phyloP scores from a whole-genome alignment of 2,113 vertebrate species.

The Prionailurus viverrinus region DNA sequence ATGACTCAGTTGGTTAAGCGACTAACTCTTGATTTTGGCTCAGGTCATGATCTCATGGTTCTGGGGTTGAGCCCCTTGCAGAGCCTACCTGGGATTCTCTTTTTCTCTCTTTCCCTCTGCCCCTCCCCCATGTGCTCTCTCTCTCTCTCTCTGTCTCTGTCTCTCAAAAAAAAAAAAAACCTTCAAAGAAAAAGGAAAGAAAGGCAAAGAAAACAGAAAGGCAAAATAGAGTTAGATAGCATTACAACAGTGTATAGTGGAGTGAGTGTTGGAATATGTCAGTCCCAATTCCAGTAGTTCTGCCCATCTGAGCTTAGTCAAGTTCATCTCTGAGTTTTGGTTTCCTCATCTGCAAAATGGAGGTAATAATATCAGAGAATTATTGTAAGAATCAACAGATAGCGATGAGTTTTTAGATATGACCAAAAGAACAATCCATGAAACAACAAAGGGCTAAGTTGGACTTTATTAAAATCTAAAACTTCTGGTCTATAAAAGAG shows the following conservation, averaged over 20 bases:
- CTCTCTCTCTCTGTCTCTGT: too few relatives aligned
- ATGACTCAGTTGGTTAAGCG: too few relatives aligned
- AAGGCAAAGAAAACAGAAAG: neutral
- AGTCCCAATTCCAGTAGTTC: neutral
- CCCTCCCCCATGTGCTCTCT: too few relatives aligned
- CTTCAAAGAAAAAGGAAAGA: conserved; percentile 26
- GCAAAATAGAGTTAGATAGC: neutral
- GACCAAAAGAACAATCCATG: neutral
- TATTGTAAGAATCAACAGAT: neutral
- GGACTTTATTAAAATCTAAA: conserved; percentile 15
- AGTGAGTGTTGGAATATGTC: neutral
- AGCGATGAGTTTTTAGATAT: neutral
- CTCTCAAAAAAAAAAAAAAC: neutral
- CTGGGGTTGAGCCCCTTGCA: too few relatives aligned
- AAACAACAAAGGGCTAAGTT: neutral
- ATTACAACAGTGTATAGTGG: neutral
- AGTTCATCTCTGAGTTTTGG: neutral
- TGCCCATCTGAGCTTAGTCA: neutral
- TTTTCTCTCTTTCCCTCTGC: too few relatives aligned
- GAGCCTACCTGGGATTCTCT: too few relatives aligned
- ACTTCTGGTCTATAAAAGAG: neutral
- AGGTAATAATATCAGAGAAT: neutral
- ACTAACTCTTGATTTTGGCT: too few relatives aligned
- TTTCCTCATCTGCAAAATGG: conserved; percentile 12
- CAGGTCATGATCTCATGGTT: too few relatives aligned